phyloP scores from a whole-genome alignment of 2,113 vertebrate species.

The Eupsittula cactorum region DNA sequence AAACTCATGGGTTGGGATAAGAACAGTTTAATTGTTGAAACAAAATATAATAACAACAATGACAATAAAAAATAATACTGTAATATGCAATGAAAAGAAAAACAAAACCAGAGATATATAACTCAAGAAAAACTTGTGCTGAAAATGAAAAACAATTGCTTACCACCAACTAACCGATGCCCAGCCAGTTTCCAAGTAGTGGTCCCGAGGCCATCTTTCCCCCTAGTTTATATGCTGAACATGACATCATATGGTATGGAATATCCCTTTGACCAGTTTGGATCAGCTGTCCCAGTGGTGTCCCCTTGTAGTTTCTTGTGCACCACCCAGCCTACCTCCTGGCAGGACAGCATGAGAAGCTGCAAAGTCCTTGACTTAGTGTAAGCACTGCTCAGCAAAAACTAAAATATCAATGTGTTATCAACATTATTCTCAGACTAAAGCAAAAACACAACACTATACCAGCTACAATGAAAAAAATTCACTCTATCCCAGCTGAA shows the following conservation, averaged over 20 bases:
- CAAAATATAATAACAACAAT: background rate
- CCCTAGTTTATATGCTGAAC: background rate
- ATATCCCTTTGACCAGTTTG: background rate
- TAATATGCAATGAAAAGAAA: background rate
- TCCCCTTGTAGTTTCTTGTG: background rate
- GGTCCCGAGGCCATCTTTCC: background rate
- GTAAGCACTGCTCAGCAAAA: background rate
- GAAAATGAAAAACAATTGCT: background rate
- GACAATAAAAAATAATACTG: background rate
- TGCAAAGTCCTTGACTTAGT: background rate
- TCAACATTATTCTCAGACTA: background rate
- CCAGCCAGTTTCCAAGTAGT: background rate
- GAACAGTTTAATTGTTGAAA: background rate
- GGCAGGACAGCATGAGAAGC: background rate
- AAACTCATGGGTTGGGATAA: background rate
- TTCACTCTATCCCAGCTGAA: background rate
- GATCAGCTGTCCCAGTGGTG: background rate
- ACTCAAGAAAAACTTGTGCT: background rate
- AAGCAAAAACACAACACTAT: background rate
- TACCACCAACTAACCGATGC: background rate
- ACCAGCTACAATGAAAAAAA: background rate
- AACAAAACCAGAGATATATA: background rate
- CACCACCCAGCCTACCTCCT: background rate
- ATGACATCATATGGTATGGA: background rate
- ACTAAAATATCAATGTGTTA: background rate